Percentiles rank a stretch among this genome's conserved stretches.
Conservation (phyloP, 2,888 invertebrate genomes). For the Camponotus fellah region DNA sequence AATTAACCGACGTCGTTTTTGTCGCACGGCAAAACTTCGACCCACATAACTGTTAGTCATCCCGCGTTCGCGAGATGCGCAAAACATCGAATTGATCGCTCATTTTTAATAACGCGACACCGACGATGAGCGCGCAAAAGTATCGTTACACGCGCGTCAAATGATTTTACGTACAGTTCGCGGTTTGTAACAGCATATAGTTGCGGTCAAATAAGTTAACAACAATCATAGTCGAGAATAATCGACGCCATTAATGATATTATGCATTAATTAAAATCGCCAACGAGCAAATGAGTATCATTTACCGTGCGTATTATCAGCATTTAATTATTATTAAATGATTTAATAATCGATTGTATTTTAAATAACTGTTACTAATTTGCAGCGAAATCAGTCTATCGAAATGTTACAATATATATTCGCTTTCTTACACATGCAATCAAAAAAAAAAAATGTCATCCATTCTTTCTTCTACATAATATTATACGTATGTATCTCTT, state of each 20-base stretch:
- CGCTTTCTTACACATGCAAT: neutral
- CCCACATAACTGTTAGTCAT: neutral
- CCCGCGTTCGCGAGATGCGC: neutral
- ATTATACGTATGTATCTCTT: neutral
- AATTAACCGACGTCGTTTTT: conserved; percentile 40
- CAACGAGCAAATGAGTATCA: conserved; percentile 41
- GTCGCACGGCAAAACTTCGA: conserved; percentile 23
- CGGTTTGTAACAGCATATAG: conserved; percentile 17
- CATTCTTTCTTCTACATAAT: neutral
- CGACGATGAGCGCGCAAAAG: neutral
- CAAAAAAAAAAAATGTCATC: neutral
- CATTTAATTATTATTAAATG: conserved; percentile 27
- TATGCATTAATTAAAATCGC: conserved; percentile 52
- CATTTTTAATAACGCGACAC: conserved; percentile 14
- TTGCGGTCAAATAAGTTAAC: conserved; percentile 37
- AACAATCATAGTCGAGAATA: conserved; percentile 51
- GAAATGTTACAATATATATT: neutral
- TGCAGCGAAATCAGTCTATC: neutral
- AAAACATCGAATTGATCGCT: conserved; percentile 12
- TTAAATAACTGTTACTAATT: conserved; percentile 41
- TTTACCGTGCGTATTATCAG: conserved; percentile 31
- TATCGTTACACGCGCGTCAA: neutral
- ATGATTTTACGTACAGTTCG: conserved; percentile 8
- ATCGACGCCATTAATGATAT: conserved; percentile 46
- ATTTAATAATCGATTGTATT: conserved; percentile 44